Base-by-base conservation (phyloP, 2,888 invertebrate species). In the Elegia similella region DNA sequence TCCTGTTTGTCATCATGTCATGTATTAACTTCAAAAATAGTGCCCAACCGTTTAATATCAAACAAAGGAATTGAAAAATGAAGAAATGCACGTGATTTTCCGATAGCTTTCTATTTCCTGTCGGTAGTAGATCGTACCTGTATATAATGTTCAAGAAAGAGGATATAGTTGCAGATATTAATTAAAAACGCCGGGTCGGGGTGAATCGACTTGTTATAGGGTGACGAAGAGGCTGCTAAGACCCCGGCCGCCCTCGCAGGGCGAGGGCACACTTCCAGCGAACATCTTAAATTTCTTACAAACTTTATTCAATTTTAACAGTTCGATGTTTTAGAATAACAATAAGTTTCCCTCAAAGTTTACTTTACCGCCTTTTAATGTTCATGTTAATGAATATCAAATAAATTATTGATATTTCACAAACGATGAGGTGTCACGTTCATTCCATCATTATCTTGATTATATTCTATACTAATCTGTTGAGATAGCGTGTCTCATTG, bases 171-270 rank as follows among this genome's bases (percentile, higher is more conserved):
- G 43, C 53, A 53, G 30, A 53, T 55, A 55, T 55, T 55, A 55
- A 55, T 55, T 55, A 44, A 55, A 44, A 44, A 44, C 54, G 53
- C 7, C 32, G 34, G 44, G 15, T 16, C 30, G 34, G 54, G 53
- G 54, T 55, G 54, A 43, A 55, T 44, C 44, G 44, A 55, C 32
- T 55, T 16, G 54, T 46, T 32, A 55, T 55, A 43, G 54, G 54
- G 54, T 46, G 54, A 55, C 54, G 44, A 54, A 43, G 44, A 13
- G 12, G 17, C 32, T 34, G 16, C 23, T 44, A 15, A 30, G 32
- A 55, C 44, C 30, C 44, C 44, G 10, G 16, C 32, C 34, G 44
- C 54, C 54, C 34, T 17, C 12, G n/a, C 8, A 44, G 44, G 46
- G 44, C 32, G 32, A 5, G 44, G 54, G 12, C 34, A 15, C 12